Base-by-base conservation (phyloP, 2,888 invertebrate species). In the Homarus gammarus region DNA sequence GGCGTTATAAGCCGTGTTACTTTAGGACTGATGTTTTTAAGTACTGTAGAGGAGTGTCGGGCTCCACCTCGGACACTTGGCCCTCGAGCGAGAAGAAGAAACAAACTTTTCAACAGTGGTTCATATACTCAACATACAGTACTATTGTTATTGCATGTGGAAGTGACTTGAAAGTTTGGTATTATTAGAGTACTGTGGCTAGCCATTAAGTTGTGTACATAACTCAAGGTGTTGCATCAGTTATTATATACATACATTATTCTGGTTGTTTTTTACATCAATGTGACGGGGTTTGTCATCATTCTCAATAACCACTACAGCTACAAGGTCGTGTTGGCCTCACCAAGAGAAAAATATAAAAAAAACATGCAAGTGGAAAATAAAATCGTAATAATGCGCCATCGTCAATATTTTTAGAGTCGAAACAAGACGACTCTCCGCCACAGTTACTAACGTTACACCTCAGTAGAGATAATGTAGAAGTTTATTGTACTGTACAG, bases 171-270 rank as follows among this genome's bases (percentile, higher is more conserved):
- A 38, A 86, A 77, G 70, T 83, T 79, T 86, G 64, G 78, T 86
- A 86, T 86, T 68, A 78, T 40, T 44, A 68, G 44, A 84, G 36
- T 49, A 77, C 78, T 70, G 85, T 86, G 85, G 85, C 78, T 78
- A 86, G 77, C 64, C 78, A 86, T 86, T 64, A 78, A 86, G 40
- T 86, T 86, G 44, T 86, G 85, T 86, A 78, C 40, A 86, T 78
- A 78, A 78, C 33, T 40, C 38, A 86, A 44, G 64, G 77, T 61
- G 49, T 78, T 78, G 85, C 85, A 78, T 86, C 85, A 78, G 70
- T 83, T 70, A 44, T 38, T 12, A 83, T 15, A 61, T n/a, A 15
- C 5, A 68, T 68, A 68, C 15, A 2, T 73, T 73, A 36, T 73
- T 73, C 38, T 73, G 6, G 3, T 40, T 64, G 6, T 18, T 27